Conservation (phyloP, 1,140 invertebrate genomes). For the Drosophila pachea region DNA sequence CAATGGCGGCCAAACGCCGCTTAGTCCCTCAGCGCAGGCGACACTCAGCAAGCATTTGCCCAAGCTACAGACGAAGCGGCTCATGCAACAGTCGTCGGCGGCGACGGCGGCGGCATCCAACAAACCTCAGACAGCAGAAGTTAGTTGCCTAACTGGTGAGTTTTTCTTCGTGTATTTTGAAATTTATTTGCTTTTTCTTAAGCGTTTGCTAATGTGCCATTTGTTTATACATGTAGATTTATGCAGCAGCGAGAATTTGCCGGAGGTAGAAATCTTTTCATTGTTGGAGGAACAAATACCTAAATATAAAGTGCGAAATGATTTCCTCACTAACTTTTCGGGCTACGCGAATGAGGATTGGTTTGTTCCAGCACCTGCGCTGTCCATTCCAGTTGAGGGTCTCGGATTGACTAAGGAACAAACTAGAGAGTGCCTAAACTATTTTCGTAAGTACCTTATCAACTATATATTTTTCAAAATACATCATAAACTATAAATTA, state of each 20-base stretch:
- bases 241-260: conserved; percentile 91
- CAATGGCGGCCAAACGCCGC: conserved; percentile 66
- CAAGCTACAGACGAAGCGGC: conserved; percentile 68
- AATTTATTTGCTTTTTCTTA: not conserved
- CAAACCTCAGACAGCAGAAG: conserved; percentile 69
- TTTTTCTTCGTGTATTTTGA: not conserved
- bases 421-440: conserved; percentile 94
- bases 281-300: conserved; percentile 97
- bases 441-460: conserved; percentile 92
- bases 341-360: conserved; percentile 97
- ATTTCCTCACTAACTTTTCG: conserved; percentile 95
- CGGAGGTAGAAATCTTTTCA: conserved; percentile 96
- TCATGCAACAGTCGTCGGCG: conserved; percentile 57
- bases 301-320: conserved; percentile 94
- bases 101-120: conserved; percentile 10
- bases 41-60: conserved; percentile 77
- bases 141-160: conserved; percentile 72
- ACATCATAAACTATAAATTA: not conserved
- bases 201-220: conserved; percentile 27
- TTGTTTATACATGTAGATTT: conserved; percentile 83
- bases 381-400: conserved; percentile 86
- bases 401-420: conserved; percentile 94
- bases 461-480: not conserved
- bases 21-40: conserved; percentile 77
- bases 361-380: conserved; percentile 92